A percentile compares a stretch with the other conserved stretches of the same genome.
Conservation (phyloP, 1,140 invertebrate genomes). For the Drosophila jambulina region DNA sequence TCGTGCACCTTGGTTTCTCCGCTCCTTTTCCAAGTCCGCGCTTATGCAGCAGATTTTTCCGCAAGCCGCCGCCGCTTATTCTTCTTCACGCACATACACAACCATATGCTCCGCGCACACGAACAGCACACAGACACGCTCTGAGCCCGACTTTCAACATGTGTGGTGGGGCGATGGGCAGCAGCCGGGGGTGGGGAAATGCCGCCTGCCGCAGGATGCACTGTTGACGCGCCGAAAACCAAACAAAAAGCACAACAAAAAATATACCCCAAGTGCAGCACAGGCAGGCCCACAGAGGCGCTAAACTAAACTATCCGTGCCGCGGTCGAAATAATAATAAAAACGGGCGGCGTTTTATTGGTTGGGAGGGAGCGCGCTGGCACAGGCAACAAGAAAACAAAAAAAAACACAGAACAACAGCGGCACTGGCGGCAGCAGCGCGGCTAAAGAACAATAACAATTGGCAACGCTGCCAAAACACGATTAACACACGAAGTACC, state of each 20-base stretch:
- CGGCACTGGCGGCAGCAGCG: slow-evolving; percentile 19
- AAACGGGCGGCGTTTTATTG: not conserved
- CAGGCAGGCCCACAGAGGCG: not conserved
- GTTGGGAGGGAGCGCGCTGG: not conserved
- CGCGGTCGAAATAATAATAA: slow-evolving; percentile 19
- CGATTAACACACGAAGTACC: slow-evolving; percentile 5
- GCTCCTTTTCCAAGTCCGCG: slow-evolving; percentile 7
- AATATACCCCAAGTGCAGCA: slow-evolving; percentile 5
- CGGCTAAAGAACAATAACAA: slow-evolving; percentile 17
- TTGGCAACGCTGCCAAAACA: slow-evolving; percentile 10
- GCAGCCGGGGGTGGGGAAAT: not conserved
- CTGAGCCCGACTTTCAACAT: slow-evolving; percentile 40
- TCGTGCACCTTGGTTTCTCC: not conserved
- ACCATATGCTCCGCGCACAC: slow-evolving; percentile 10
- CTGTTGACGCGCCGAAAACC: slow-evolving; percentile 15
- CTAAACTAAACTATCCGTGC: slow-evolving; percentile 10
- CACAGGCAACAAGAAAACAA: not conserved
- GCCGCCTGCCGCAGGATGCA: slow-evolving; percentile 7
- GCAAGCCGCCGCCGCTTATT: slow-evolving; percentile 2
- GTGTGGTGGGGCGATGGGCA: not conserved
- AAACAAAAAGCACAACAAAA: slow-evolving; percentile 42
- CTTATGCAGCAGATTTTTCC: slow-evolving; percentile 25
- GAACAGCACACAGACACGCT: slow-evolving; percentile 7
- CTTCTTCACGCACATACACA: slow-evolving; percentile 11
- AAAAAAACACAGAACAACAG: not conserved